phyloP scores from a whole-genome alignment of 2,113 vertebrate genomes.

The Lepisosteus osseus region DNA sequence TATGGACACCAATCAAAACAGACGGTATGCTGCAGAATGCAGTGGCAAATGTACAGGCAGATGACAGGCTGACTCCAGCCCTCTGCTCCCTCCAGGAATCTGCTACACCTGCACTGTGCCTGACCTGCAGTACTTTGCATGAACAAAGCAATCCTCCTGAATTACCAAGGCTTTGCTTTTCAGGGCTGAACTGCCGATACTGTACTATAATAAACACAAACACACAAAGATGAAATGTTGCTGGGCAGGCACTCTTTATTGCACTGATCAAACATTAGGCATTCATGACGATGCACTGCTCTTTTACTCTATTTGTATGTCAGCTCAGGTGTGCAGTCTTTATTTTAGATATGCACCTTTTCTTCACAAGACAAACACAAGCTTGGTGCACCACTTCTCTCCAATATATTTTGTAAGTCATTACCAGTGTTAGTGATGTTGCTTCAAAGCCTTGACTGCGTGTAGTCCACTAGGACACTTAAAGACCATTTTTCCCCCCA shows the following conservation, averaged over 20 bases:
- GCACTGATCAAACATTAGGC: constrained; percentile 19
- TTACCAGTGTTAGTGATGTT: no score
- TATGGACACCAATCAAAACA: background rate
- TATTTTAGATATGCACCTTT: no score
- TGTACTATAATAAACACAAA: background rate
- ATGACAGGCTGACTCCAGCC: background rate
- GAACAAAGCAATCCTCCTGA: background rate
- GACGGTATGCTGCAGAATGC: no score
- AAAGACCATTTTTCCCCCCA: no score
- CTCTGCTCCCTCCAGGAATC: constrained; percentile 1
- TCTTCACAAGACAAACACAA: no score
- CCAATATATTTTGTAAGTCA: no score
- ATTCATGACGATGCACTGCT: background rate
- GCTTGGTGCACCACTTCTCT: no score
- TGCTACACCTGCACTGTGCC: constrained; percentile 4
- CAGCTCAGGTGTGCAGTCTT: no score
- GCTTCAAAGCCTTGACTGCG: no score
- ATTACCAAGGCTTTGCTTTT: constrained; percentile 2
- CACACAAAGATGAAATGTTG: background rate
- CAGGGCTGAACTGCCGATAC: background rate
- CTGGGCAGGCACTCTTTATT: background rate
- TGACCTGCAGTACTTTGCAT: background rate
- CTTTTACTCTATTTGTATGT: no score
- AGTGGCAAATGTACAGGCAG: background rate
- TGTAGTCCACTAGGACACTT: no score